These are phyloP conservation scores for Tethea ocularis DNA, from an alignment of 2,888 invertebrate genomes.

Conservation along the genomic window DNA sequence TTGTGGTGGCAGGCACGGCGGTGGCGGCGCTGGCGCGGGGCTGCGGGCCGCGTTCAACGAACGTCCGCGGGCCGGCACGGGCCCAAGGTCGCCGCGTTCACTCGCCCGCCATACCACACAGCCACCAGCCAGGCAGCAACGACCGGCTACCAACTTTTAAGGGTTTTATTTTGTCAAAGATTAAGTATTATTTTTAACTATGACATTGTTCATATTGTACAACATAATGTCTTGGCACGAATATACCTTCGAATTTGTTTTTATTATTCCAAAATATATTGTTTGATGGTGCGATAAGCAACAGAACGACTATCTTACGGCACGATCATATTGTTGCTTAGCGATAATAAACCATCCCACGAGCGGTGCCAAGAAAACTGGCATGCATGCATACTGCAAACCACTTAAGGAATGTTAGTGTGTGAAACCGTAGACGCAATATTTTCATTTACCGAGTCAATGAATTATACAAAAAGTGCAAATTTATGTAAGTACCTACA, in stretches of 20 bases:
- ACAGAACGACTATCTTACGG: background rate
- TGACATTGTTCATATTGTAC: background rate
- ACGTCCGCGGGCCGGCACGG: slow-evolving; percentile 79
- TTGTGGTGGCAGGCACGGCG: slow-evolving; percentile 47
- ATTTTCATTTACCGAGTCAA: background rate
- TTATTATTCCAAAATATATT: background rate
- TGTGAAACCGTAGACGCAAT: background rate
- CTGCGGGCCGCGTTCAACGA: slow-evolving; percentile 74
- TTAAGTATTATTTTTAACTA: slow-evolving; percentile 39
- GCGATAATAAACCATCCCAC: slow-evolving; percentile 20
- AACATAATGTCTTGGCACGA: background rate
- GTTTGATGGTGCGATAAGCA: background rate
- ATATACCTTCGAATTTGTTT: background rate
- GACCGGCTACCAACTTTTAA: slow-evolving; percentile 2
- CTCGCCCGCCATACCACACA: slow-evolving; percentile 42
- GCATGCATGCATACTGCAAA: slow-evolving; percentile 17
- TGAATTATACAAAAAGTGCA: slow-evolving; percentile 12
- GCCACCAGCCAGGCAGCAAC: background rate
- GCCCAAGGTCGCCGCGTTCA: slow-evolving; percentile 80
- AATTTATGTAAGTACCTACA: too few species aligned
- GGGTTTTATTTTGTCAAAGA: slow-evolving; percentile 44
- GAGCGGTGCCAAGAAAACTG: slow-evolving; percentile 11
- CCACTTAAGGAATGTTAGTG: slow-evolving; percentile 15
- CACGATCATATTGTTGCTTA: slow-evolving; percentile 9
- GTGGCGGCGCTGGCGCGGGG: slow-evolving; percentile 36